Evolutionary conservation across 2,797 vertebrate species (phyloP).

Genomic region (Lithobates pipiens): DNA sequence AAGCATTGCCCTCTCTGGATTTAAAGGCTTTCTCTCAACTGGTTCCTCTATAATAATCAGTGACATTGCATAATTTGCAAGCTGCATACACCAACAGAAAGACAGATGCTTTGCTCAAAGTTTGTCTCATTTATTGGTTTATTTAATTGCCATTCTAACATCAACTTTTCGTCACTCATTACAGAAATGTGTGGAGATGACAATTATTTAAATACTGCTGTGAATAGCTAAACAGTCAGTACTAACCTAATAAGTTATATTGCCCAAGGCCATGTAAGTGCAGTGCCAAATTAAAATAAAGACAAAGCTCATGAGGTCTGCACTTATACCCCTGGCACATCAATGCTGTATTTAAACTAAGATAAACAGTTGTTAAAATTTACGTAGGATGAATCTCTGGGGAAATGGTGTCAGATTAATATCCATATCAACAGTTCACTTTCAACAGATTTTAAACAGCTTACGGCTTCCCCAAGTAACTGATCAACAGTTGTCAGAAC

Average conservation of each 20-base stretch:
- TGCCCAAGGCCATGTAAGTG: conserved; percentile 68
- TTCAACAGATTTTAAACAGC: conserved; percentile 68
- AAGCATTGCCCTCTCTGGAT: background rate
- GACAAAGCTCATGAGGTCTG: conserved; percentile 62
- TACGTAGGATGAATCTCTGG: conserved; percentile 66
- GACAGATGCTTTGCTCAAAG: conserved; percentile 43
- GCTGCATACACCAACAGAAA: conserved; percentile 18
- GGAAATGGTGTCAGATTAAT: conserved; percentile 71
- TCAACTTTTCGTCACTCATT: conserved; percentile 46
- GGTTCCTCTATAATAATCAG: background rate
- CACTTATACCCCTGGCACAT: conserved; percentile 63
- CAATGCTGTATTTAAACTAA: conserved; percentile 59
- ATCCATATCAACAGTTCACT: conserved; percentile 68
- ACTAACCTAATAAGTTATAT: conserved; percentile 76
- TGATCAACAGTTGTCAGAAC: conserved; percentile 71
- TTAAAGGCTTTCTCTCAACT: background rate
- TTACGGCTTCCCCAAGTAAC: conserved; percentile 64
- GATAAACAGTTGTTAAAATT: conserved; percentile 69
- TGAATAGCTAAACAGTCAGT: conserved; percentile 75
- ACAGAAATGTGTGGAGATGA: conserved; percentile 33
- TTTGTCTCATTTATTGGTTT: conserved; percentile 39
- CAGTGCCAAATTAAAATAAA: conserved; percentile 65
- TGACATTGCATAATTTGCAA: background rate
- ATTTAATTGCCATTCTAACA: conserved; percentile 44
- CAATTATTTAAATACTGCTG: conserved; percentile 66